Conservation (phyloP, 2,888 invertebrate species). For the Lycia hirtaria region DNA sequence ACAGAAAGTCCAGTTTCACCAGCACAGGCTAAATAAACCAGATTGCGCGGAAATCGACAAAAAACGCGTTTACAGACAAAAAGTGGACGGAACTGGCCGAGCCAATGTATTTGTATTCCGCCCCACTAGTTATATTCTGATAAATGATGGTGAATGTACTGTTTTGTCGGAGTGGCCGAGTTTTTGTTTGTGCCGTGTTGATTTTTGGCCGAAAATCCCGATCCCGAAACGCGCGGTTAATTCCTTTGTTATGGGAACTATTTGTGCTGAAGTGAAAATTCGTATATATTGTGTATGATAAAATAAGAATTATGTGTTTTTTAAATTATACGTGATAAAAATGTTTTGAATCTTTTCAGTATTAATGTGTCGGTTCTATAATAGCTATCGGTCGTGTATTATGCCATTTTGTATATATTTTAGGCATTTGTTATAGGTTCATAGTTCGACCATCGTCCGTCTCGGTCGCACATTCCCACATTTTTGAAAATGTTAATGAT, state of each 20-base stretch:
- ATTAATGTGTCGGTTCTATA: too few species aligned
- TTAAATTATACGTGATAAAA: too few species aligned
- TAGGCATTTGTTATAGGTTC: too few species aligned
- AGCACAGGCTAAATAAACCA: conserved; percentile 27
- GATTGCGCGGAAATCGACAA: conserved; percentile 37
- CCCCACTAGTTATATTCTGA: conserved; percentile 80
- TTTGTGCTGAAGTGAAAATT: neutral
- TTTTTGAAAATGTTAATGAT: too few species aligned
- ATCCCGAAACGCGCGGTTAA: conserved; percentile 29
- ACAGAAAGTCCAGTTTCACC: conserved; percentile 37
- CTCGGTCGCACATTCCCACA: too few species aligned
- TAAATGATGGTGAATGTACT: conserved; percentile 75
- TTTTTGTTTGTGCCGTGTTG: conserved; percentile 54
- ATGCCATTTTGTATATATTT: too few species aligned
- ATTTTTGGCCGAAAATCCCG: conserved; percentile 44
- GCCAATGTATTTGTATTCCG: conserved; percentile 71
- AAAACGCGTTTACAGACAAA: conserved; percentile 38
- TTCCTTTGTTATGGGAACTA: conserved; percentile 18
- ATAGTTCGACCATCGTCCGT: too few species aligned
- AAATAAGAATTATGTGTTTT: too few species aligned
- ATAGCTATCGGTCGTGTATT: too few species aligned
- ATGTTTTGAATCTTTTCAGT: too few species aligned
- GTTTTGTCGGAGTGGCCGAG: conserved; percentile 54
- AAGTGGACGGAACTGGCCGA: conserved; percentile 64
- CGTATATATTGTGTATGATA: too few species aligned